These are phyloP conservation scores for Poecilia latipinna DNA, from an alignment of 2,113 vertebrate species.

Conservation along the genomic window DNA sequence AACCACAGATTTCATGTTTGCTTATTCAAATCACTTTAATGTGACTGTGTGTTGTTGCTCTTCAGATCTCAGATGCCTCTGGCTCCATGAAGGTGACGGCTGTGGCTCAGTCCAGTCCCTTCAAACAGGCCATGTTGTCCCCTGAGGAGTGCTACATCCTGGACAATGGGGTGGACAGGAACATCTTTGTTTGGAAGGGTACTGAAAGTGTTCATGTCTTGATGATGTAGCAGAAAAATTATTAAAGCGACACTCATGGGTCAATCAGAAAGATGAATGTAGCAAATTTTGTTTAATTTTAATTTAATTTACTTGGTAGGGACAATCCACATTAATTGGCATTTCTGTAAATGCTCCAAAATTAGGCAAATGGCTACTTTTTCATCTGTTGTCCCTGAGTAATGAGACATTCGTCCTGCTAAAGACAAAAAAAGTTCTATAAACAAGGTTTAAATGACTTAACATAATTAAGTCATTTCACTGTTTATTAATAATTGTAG, in stretches of 20 bases:
- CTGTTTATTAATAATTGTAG: no score
- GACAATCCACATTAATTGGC: no score
- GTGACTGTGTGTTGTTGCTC: conserved; percentile 3
- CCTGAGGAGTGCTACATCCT: conserved; percentile 82
- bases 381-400: no score
- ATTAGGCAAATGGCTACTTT: no score
- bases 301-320: no score
- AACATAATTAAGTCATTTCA: no score
- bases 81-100: conserved; percentile 72
- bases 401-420: no score
- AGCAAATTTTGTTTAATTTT: no score
- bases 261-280: no score
- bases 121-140: conserved; percentile 80
- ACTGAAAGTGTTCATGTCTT: not conserved
- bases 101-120: conserved; percentile 78
- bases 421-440: no score
- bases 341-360: no score
- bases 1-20: not conserved
- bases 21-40: not conserved
- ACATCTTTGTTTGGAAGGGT: conserved; percentile 86
- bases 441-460: no score
- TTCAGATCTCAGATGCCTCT: conserved; percentile 81
- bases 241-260: not conserved
- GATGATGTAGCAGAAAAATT: not conserved
- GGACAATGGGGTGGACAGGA: conserved; percentile 79